phyloP scores from a whole-genome alignment of 37 sponge, comb jelly and placozoan genomes.

The Tethya wilhelma region DNA sequence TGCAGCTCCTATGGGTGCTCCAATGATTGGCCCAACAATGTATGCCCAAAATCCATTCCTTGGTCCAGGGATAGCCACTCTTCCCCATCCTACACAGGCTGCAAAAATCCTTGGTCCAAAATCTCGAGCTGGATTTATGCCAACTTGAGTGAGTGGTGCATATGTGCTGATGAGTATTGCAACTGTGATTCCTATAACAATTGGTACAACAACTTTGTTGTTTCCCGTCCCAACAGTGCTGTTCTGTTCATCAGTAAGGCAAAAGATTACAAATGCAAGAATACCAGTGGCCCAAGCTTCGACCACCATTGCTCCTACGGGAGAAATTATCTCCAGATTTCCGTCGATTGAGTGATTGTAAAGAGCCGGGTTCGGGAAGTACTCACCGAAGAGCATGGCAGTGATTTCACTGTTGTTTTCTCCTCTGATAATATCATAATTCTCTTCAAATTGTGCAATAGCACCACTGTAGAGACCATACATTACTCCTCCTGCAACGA shows the following conservation, averaged over 20 bases:
- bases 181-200: slow-evolving; percentile 56
- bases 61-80: slow-evolving; percentile 62
- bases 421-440: slow-evolving; percentile 25
- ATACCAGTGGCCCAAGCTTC: slow-evolving; percentile 52
- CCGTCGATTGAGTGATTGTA: slow-evolving; percentile 10
- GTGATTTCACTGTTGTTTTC: slow-evolving; percentile 14
- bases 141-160: slow-evolving; percentile 56
- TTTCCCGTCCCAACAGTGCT: slow-evolving; percentile 21
- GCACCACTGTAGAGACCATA: slow-evolving; percentile 23
- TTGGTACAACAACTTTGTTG: slow-evolving; percentile 32
- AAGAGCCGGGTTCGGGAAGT: slow-evolving; percentile 57
- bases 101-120: slow-evolving; percentile 74
- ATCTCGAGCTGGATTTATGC: slow-evolving; percentile 77
- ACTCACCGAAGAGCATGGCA: slow-evolving; percentile 68
- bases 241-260: slow-evolving; percentile 43
- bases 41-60: slow-evolving; percentile 65
- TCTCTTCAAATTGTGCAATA: slow-evolving; percentile 24
- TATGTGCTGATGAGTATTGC: slow-evolving; percentile 34
- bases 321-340: slow-evolving; percentile 2
- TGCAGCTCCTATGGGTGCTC: slow-evolving; percentile 43
- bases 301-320: slow-evolving; percentile 23
- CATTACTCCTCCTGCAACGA: slow-evolving; percentile 26
- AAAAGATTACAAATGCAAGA: slow-evolving; percentile 59
- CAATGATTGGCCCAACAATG: slow-evolving; percentile 60
- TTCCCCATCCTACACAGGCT: slow-evolving; percentile 68